Evolutionary conservation across 2,113 vertebrate genomes (phyloP).

Genomic region (Triplophysa rosa): DNA sequence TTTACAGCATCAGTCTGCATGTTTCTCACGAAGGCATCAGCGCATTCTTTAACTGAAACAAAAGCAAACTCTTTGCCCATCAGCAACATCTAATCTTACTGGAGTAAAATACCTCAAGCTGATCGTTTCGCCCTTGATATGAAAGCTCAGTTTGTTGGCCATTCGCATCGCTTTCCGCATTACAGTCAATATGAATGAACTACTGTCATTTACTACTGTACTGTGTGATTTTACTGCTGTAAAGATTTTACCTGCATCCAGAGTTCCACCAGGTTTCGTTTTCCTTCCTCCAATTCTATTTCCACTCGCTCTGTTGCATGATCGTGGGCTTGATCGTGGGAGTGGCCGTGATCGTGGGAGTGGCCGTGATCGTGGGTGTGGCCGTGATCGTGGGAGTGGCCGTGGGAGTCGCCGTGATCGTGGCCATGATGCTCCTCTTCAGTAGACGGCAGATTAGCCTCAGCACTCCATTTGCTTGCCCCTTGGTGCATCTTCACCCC

Average conservation of each 20-base stretch:
- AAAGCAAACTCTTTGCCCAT: too few relatives aligned
- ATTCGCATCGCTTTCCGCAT: too few relatives aligned
- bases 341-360: conserved; percentile 55
- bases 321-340: neutral
- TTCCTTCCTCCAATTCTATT: conserved; percentile 58
- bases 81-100: too few relatives aligned
- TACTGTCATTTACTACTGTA: too few relatives aligned
- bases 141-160: too few relatives aligned
- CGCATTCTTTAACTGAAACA: too few relatives aligned
- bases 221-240: too few relatives aligned
- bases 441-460: conserved; percentile 65
- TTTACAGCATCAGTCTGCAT: too few relatives aligned
- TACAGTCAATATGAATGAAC: too few relatives aligned
- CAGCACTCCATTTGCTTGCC: conserved; percentile 78
- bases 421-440: conserved; percentile 65
- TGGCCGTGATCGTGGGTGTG: conserved; percentile 40
- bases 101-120: too few relatives aligned
- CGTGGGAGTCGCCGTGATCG: conserved; percentile 15
- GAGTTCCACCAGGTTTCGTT: conserved; percentile 75
- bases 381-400: conserved; percentile 39
- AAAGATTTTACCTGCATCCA: conserved; percentile 81
- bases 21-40: too few relatives aligned
- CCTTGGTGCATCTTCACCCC: conserved; percentile 74
- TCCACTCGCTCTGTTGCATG: conserved; percentile 56
- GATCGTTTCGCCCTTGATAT: too few relatives aligned